Evolutionary conservation across 1,140 invertebrate genomes (phyloP).

Genomic region (Gonioctena quinquepunctata): DNA sequence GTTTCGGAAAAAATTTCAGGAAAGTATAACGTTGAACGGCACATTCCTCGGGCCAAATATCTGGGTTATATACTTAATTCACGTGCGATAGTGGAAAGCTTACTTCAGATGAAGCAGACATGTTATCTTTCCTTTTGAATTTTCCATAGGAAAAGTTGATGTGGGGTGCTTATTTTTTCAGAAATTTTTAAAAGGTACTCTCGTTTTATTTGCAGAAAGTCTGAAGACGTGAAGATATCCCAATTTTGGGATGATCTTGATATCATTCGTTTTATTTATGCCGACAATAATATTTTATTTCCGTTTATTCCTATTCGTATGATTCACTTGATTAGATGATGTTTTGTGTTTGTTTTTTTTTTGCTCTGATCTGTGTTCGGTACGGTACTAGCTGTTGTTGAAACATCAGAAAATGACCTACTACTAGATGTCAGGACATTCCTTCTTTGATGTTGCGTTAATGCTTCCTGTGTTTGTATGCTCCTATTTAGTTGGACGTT

Average conservation of each 20-base stretch:
- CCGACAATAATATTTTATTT: conserved; percentile 1
- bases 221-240: neutral
- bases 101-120: neutral
- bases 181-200: neutral
- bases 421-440: neutral
- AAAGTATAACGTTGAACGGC: conserved; percentile 1
- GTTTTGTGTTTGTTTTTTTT: neutral
- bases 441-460: neutral
- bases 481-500: neutral
- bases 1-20: conserved; percentile 3
- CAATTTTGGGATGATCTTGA: neutral
- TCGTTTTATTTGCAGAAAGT: conserved; percentile 2
- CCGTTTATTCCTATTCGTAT: neutral
- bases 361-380: no score
- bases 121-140: neutral
- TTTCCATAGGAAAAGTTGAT: neutral
- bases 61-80: neutral
- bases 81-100: neutral
- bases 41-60: neutral
- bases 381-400: no score
- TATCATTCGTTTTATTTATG: neutral
- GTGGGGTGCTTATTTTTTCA: neutral
- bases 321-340: neutral
- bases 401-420: neutral
- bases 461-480: neutral